A percentile compares a stretch with the other conserved stretches of the same genome.
Conservation (phyloP, 2,888 invertebrate species). For the Dorcus parallelipipedus region DNA sequence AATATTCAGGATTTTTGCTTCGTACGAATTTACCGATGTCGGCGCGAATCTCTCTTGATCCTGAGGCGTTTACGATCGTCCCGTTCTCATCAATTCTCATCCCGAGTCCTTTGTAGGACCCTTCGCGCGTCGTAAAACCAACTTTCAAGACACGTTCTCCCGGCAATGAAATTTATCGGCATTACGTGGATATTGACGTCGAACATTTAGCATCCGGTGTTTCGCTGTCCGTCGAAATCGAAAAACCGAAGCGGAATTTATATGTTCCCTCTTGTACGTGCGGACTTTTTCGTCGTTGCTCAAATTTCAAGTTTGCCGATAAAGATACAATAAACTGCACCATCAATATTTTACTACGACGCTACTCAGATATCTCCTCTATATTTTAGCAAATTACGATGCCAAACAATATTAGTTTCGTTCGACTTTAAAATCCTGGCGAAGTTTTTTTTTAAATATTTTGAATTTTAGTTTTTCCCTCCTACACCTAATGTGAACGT, state of each 20-base stretch:
- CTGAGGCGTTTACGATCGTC: not conserved
- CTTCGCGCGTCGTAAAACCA: conserved; percentile 42
- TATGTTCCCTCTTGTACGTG: not conserved
- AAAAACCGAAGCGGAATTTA: not conserved
- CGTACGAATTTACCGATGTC: not conserved
- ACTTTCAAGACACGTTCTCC: conserved; percentile 46
- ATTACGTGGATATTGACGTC: conserved; percentile 47
- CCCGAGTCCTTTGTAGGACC: conserved; percentile 6
- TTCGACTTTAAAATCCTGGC: too few species aligned
- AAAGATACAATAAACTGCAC: too few species aligned
- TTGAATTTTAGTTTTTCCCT: too few species aligned
- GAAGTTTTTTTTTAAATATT: too few species aligned
- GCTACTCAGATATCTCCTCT: too few species aligned
- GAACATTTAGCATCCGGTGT: conserved; percentile 29
- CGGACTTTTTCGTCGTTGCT: too few species aligned
- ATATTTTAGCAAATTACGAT: too few species aligned
- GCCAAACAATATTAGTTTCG: too few species aligned
- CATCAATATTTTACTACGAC: too few species aligned
- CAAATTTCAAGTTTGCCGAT: too few species aligned
- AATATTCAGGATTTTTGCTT: not conserved
- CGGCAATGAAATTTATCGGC: conserved; percentile 48
- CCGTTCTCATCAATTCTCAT: conserved; percentile 20
- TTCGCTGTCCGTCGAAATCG: conserved; percentile 6
- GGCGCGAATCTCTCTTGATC: not conserved
- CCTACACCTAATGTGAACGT: too few species aligned